Evolutionary conservation across 2,113 vertebrate species (phyloP).

Genomic region (Macquaria ambigua): DNA sequence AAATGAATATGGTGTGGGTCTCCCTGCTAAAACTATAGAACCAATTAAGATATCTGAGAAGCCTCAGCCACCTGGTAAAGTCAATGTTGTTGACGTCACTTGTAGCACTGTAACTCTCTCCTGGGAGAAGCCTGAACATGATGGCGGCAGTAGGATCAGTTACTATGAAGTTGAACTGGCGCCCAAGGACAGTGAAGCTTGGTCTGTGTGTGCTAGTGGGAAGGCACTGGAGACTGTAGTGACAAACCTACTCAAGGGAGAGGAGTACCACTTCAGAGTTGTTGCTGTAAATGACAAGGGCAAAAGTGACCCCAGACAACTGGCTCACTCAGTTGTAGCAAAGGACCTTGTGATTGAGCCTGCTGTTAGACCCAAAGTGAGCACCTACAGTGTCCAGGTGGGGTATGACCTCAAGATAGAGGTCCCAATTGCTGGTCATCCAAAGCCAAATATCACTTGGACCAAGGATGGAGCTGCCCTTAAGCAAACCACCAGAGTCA

Average conservation of each 20-base stretch:
- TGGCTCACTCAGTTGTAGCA: constrained; percentile 91
- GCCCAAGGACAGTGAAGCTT: constrained; percentile 91
- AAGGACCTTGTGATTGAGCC: constrained; percentile 96
- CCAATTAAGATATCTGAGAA: constrained; percentile 96
- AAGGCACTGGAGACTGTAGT: constrained; percentile 92
- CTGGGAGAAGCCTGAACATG: constrained; percentile 96
- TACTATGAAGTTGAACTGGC: constrained; percentile 96
- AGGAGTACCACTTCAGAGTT: constrained; percentile 96
- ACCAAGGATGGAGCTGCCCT: constrained; percentile 91
- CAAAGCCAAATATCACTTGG: constrained; percentile 95
- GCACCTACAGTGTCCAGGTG: constrained; percentile 92
- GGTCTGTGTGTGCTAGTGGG: constrained; percentile 93
- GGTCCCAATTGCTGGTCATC: constrained; percentile 92
- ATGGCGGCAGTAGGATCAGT: constrained; percentile 96
- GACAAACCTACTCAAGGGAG: constrained; percentile 91
- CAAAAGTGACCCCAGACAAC: constrained; percentile 93
- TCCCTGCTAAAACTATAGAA: constrained; percentile 91
- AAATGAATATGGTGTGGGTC: constrained; percentile 95
- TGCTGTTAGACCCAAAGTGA: constrained; percentile 90
- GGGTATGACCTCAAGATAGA: constrained; percentile 97
- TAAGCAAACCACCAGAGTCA: constrained; percentile 96
- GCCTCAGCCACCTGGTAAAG: constrained; percentile 97
- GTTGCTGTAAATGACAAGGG: constrained; percentile 97
- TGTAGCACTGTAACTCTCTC: constrained; percentile 90
- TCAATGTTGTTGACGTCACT: constrained; percentile 94